Percentiles rank a stretch among this genome's conserved stretches.
These are phyloP conservation scores for Peromyscus polionotus DNA, from an alignment of 2,113 vertebrate species.

Conservation along the genomic window DNA sequence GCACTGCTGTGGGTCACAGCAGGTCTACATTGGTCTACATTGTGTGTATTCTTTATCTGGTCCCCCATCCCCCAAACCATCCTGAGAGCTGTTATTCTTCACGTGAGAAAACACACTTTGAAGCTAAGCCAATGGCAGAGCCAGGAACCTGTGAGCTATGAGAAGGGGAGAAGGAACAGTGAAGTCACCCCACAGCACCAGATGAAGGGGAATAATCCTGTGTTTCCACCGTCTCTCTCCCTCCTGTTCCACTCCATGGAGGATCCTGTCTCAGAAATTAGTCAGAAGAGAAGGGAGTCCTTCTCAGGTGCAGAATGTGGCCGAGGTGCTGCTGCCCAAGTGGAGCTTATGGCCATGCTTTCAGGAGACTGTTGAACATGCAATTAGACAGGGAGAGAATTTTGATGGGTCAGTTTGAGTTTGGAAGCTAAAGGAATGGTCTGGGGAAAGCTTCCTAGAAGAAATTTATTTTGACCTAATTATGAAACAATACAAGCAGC, in stretches of 20 bases:
- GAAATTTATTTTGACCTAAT: conserved; percentile 16
- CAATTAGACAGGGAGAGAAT: background rate
- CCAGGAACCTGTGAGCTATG: background rate
- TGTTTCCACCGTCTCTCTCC: background rate
- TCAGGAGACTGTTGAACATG: background rate
- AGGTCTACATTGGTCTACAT: too few relatives aligned
- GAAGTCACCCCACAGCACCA: too few relatives aligned
- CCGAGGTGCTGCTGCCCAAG: too few relatives aligned
- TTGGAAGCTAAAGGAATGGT: background rate
- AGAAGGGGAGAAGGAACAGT: background rate
- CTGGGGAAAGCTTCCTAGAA: background rate
- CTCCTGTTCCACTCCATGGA: too few relatives aligned
- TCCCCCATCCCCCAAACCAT: background rate
- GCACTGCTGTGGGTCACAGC: background rate
- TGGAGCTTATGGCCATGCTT: background rate
- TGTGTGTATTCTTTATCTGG: background rate
- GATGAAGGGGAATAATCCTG: too few relatives aligned
- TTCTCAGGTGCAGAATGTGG: background rate
- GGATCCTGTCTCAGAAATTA: background rate
- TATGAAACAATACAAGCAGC: background rate
- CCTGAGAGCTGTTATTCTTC: background rate
- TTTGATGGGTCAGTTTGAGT: background rate
- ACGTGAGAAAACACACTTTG: background rate
- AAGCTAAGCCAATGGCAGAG: background rate
- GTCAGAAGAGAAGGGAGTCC: background rate